Evolutionary conservation across 2,113 vertebrate genomes (phyloP).

Genomic region (Eurypyga helias): DNA sequence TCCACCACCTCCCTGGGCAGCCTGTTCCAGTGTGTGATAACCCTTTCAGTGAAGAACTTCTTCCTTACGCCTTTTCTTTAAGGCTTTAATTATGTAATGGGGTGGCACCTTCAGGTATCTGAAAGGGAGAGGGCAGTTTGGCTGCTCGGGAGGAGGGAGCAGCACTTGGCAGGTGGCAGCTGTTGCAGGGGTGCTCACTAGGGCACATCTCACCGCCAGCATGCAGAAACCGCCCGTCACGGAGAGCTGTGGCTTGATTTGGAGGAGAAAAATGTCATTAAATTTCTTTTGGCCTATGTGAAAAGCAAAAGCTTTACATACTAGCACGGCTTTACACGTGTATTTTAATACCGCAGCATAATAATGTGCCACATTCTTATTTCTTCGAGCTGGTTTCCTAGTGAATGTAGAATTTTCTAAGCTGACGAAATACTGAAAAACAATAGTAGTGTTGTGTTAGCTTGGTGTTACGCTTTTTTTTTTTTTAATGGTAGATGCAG

Average conservation of each 20-base stretch:
- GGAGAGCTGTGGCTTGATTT: not conserved
- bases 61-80: no score
- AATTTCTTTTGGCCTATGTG: not conserved
- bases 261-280: not conserved
- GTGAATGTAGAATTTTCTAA: not conserved
- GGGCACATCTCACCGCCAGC: not conserved
- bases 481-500: not conserved
- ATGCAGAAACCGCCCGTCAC: not conserved
- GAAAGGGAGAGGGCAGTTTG: not conserved
- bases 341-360: not conserved
- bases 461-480: not conserved
- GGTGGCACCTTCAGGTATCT: not conserved
- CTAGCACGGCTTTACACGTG: not conserved
- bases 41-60: no score
- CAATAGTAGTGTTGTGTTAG: not conserved
- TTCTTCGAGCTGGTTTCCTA: not conserved
- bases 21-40: no score
- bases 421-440: not conserved
- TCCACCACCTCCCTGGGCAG: no score
- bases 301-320: not conserved
- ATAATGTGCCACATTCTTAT: not conserved
- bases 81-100: no score
- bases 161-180: not conserved
- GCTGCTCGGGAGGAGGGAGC: not conserved
- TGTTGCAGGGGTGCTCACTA: fast-evolving